A percentile compares a stretch with the other conserved stretches of the same genome.
These are phyloP conservation scores for Pollenia amentaria DNA, from an alignment of 2,888 invertebrate genomes.

Conservation along the genomic window DNA sequence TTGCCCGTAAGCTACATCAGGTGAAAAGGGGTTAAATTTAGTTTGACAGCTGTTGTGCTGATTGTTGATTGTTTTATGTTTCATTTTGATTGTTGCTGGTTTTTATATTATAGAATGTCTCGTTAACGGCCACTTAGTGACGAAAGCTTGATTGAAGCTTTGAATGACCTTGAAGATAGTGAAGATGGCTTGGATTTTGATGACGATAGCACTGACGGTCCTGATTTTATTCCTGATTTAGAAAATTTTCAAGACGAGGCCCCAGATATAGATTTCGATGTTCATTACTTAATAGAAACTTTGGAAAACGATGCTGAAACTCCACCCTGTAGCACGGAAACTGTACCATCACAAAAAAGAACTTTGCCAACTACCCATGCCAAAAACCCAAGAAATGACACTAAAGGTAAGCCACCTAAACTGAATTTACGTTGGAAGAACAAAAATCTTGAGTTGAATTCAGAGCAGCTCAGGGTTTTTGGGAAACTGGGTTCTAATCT, in stretches of 20 bases:
- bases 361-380: conserved; percentile 10
- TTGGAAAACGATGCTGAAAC: conserved; percentile 25
- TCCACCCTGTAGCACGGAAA: conserved; percentile 15
- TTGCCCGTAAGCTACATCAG: no score
- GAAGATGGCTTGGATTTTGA: conserved; percentile 67
- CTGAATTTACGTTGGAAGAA: conserved; percentile 48
- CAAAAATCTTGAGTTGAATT: conserved; percentile 52
- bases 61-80: no score
- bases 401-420: conserved; percentile 32
- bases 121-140: no score
- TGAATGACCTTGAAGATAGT: no score
- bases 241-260: conserved; percentile 45
- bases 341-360: conserved; percentile 25
- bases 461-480: conserved; percentile 41
- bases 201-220: conserved; percentile 52
- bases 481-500: conserved; percentile 20
- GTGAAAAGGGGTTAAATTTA: no score
- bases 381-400: conserved; percentile 19
- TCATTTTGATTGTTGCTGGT: no score
- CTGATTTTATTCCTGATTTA: conserved; percentile 50
- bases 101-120: no score
- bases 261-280: conserved; percentile 26
- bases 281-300: no score
- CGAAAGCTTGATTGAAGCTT: no score
- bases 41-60: no score